A percentile compares a stretch with the other conserved stretches of the same genome.
Evolutionary conservation across 1,140 invertebrate species (phyloP).

Genomic region (Popillia japonica): DNA sequence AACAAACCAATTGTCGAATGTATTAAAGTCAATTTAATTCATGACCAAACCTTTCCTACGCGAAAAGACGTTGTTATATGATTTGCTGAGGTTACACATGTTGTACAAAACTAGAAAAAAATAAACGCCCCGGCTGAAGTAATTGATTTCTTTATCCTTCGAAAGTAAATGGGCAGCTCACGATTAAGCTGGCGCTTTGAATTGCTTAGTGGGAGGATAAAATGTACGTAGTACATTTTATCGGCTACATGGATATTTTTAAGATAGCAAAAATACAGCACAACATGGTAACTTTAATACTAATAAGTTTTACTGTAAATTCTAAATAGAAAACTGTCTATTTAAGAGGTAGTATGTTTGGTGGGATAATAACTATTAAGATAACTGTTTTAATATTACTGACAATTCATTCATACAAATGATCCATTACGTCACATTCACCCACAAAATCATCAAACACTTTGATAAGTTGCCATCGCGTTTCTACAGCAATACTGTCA

Average conservation of each 20-base stretch:
- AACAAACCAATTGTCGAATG: slow-evolving; percentile 28
- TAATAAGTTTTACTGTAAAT: too few species aligned
- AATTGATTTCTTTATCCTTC: slow-evolving; percentile 1
- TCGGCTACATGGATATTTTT: not conserved
- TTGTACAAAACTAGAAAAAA: not conserved
- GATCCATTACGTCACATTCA: too few species aligned
- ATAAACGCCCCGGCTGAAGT: not conserved
- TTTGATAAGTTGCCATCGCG: too few species aligned
- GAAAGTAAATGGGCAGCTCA: not conserved
- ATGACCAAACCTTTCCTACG: slow-evolving; percentile 26
- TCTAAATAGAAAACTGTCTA: too few species aligned
- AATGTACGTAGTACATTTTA: not conserved
- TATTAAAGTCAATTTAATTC: slow-evolving; percentile 23
- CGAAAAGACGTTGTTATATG: not conserved
- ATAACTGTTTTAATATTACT: too few species aligned
- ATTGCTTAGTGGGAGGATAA: not conserved
- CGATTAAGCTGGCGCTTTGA: not conserved
- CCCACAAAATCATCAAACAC: too few species aligned
- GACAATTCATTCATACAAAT: too few species aligned
- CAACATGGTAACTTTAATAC: too few species aligned
- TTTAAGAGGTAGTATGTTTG: too few species aligned
- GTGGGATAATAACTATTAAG: too few species aligned
- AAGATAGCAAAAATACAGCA: not conserved
- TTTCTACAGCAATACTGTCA: too few species aligned
- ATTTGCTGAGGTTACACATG: too few species aligned